Percentiles rank a stretch among this genome's conserved stretches.
Evolutionary conservation across 2,888 invertebrate genomes (phyloP).

Genomic region (Patella ulyssiponensis): DNA sequence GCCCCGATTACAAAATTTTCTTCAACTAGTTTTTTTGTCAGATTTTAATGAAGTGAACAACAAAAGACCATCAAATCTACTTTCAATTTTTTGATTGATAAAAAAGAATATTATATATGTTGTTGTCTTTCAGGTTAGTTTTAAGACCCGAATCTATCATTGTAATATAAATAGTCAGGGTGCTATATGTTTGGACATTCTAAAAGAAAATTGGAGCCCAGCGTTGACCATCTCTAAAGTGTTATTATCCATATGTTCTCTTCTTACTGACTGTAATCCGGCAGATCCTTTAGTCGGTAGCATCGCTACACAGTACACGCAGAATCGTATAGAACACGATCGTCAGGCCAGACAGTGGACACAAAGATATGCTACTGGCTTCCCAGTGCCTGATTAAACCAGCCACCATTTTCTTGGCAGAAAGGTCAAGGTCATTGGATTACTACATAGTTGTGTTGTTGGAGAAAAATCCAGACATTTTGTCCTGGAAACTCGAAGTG

Average conservation of each 20-base stretch:
- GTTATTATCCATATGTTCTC: conserved; percentile 95
- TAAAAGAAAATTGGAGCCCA: conserved; percentile 99
- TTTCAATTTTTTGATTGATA: too few species aligned
- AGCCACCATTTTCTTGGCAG: too few species aligned
- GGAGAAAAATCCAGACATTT: too few species aligned
- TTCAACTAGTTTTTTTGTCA: too few species aligned
- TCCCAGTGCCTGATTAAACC: conserved; percentile 7
- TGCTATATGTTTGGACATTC: conserved; percentile 96
- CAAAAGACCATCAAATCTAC: too few species aligned
- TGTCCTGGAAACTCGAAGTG: too few species aligned
- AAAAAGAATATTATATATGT: too few species aligned
- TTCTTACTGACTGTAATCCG: conserved; percentile 99
- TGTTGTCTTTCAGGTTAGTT: conserved; percentile 75
- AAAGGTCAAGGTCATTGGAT: too few species aligned
- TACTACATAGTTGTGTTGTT: too few species aligned
- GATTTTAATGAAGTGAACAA: too few species aligned
- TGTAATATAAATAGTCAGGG: conserved; percentile 99
- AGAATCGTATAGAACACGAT: conserved; percentile 97
- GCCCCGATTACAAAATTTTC: too few species aligned
- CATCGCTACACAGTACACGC: conserved; percentile 97
- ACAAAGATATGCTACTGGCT: conserved; percentile 89
- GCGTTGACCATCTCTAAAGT: conserved; percentile 98
- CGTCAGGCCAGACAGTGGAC: conserved; percentile 99
- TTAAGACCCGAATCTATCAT: conserved; percentile 97
- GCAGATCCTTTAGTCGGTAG: conserved; percentile 97